Evolutionary conservation across 2,888 invertebrate genomes (phyloP).

Genomic region (Biston betularia): DNA sequence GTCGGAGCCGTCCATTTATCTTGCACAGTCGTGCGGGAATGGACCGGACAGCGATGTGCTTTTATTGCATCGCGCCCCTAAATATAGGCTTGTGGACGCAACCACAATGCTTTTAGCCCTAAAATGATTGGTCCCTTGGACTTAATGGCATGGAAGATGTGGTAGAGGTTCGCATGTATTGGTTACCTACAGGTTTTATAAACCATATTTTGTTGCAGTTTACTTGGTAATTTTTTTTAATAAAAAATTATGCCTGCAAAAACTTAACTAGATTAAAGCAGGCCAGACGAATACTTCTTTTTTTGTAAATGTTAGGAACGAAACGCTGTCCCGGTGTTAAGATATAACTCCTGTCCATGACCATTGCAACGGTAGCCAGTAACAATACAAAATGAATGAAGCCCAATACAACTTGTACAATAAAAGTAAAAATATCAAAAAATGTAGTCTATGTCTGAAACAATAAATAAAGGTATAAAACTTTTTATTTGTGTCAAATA

Average conservation of each 20-base stretch:
- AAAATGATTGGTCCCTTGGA: slow-evolving; percentile 68
- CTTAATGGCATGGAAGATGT: slow-evolving; percentile 55
- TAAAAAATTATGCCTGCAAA: too few species aligned
- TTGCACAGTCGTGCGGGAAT: slow-evolving; percentile 84
- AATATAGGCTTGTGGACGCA: slow-evolving; percentile 79
- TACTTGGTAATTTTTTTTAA: too few species aligned
- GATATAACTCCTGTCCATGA: too few species aligned
- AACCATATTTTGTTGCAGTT: not conserved
- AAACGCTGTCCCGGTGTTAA: too few species aligned
- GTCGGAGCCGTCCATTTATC: slow-evolving; percentile 80
- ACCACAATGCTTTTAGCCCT: slow-evolving; percentile 73
- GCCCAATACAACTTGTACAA: too few species aligned
- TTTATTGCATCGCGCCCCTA: slow-evolving; percentile 84
- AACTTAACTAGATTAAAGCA: too few species aligned
- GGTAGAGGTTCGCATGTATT: slow-evolving; percentile 27
- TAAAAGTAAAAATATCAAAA: too few species aligned
- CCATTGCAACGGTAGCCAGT: too few species aligned
- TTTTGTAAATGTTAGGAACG: too few species aligned
- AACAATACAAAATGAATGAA: too few species aligned
- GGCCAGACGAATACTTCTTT: too few species aligned
- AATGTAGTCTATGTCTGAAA: too few species aligned
- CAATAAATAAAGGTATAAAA: not conserved
- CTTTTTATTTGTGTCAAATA: not conserved
- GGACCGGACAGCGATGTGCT: slow-evolving; percentile 79
- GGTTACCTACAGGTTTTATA: not conserved